Percentiles rank a stretch among this genome's conserved stretches.
These are phyloP conservation scores for Parapristionchus giblindavisi DNA, from an alignment of 2,888 invertebrate genomes.

Conservation along the genomic window DNA sequence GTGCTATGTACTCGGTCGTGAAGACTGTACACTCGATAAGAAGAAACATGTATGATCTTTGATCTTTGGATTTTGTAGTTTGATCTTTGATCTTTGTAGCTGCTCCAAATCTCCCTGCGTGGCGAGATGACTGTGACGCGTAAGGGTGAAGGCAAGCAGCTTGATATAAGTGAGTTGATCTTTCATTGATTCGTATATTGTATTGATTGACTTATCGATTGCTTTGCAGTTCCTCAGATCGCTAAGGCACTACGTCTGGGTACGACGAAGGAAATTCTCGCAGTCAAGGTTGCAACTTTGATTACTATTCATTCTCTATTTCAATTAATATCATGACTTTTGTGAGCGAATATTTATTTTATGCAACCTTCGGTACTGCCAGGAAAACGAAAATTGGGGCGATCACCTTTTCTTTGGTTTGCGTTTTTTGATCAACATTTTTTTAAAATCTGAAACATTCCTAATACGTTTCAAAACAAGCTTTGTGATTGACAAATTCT, in stretches of 20 bases:
- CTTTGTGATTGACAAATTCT: too few relatives aligned
- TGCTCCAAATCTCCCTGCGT: slow-evolving; percentile 81
- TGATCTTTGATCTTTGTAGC: slow-evolving; percentile 72
- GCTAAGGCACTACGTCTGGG: slow-evolving; percentile 61
- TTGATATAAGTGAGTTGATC: slow-evolving; percentile 65
- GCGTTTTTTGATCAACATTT: too few relatives aligned
- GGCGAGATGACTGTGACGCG: slow-evolving; percentile 80
- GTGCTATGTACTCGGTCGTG: slow-evolving; percentile 85
- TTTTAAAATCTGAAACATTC: too few relatives aligned
- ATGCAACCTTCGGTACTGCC: not conserved
- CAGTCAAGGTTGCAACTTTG: slow-evolving; percentile 24
- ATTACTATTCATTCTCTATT: not conserved
- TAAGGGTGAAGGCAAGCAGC: slow-evolving; percentile 57
- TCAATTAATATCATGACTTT: not conserved
- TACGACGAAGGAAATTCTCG: slow-evolving; percentile 35
- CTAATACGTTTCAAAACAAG: too few relatives aligned
- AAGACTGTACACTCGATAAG: slow-evolving; percentile 71
- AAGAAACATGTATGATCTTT: slow-evolving; percentile 50
- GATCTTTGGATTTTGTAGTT: not conserved
- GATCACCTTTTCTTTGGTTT: too few relatives aligned
- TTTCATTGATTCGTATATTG: not conserved
- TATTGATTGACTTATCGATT: not conserved
- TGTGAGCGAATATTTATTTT: not conserved
- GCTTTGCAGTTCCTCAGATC: slow-evolving; percentile 62
- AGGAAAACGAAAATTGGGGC: not conserved